Conservation (phyloP, 1,140 invertebrate genomes). For the Batillaria attramentaria region DNA sequence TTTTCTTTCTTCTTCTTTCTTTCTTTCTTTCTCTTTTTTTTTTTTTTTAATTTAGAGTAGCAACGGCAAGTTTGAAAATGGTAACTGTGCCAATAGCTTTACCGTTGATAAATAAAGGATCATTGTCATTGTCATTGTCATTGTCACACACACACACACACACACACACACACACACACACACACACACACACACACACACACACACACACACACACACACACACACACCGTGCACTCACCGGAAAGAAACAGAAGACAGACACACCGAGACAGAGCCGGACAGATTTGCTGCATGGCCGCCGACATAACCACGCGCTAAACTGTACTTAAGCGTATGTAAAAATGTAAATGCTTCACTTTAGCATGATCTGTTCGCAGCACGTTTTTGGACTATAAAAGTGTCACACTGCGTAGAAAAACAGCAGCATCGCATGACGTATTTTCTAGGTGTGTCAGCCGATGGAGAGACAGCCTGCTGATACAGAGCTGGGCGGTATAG, state of each 20-base stretch:
- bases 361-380: no score
- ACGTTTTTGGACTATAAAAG: not conserved
- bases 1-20: not conserved
- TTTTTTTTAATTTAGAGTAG: not conserved
- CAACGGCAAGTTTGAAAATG: not conserved
- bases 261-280: not conserved
- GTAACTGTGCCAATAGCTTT: not conserved
- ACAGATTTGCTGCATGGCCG: no score
- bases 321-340: no score
- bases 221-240: constrained; percentile 7
- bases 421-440: not conserved
- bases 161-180: constrained; percentile 12
- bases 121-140: not conserved
- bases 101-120: no score
- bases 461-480: no score
- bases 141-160: constrained; percentile 1
- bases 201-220: not conserved
- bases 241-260: no score
- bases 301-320: no score
- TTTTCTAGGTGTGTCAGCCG: not conserved
- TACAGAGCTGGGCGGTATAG: not conserved
- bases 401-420: not conserved
- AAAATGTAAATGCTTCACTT: no score
- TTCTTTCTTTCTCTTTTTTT: not conserved
- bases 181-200: not conserved